Evolutionary conservation across 2,888 invertebrate genomes (phyloP).

Genomic region (Megaustenia siamemsis): DNA sequence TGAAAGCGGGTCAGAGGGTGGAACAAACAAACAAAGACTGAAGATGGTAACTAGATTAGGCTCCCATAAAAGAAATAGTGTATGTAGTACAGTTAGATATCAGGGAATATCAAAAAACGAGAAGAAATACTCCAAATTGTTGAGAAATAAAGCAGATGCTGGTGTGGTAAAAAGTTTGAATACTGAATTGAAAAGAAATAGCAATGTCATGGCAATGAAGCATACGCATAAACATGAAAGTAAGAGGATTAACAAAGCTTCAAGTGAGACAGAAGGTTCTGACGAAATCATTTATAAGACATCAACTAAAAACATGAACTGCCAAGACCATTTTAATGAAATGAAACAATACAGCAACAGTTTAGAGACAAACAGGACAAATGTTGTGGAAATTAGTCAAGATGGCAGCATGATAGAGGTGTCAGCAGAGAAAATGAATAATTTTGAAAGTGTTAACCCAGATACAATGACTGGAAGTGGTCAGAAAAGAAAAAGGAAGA

Average conservation of each 20-base stretch:
- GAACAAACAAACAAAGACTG: too few relatives aligned
- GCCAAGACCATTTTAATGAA: neutral
- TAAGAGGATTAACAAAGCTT: neutral
- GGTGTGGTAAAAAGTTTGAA: neutral
- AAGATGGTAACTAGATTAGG: neutral
- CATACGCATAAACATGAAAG: neutral
- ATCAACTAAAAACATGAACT: neutral
- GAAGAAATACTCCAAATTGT: neutral
- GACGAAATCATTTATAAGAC: neutral
- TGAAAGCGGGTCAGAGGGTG: too few relatives aligned
- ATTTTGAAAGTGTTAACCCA: neutral
- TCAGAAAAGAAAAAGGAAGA: neutral
- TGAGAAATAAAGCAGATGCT: neutral
- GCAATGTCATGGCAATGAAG: neutral
- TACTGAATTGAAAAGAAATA: neutral
- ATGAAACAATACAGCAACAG: neutral
- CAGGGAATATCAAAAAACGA: neutral
- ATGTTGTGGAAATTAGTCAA: constrained; percentile 26
- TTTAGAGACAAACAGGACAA: constrained; percentile 3
- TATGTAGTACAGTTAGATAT: neutral
- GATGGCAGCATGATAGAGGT: constrained; percentile 22
- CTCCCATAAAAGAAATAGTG: neutral
- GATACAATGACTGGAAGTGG: neutral
- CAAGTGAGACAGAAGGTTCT: neutral
- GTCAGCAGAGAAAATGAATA: constrained; percentile 3